Evolutionary conservation across 2,797 vertebrate species (phyloP).

Genomic region (Vireo griseus): DNA sequence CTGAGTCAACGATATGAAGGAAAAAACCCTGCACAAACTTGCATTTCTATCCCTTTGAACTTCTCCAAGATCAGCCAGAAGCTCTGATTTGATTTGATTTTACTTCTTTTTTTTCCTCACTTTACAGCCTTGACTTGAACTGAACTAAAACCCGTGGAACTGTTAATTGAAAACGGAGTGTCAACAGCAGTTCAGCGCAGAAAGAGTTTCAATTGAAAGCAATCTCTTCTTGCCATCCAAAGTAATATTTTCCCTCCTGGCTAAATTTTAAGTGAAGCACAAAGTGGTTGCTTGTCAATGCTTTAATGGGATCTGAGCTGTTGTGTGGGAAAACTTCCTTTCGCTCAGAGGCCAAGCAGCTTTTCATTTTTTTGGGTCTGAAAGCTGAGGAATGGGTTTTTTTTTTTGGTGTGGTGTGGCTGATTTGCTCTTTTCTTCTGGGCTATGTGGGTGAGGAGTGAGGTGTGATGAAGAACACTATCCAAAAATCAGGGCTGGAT

Average conservation of each 20-base stretch:
- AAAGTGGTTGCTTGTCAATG: slow-evolving; percentile 39
- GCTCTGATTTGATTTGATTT: neutral
- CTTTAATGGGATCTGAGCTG: slow-evolving; percentile 41
- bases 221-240: neutral
- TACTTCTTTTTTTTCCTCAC: neutral
- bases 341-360: neutral
- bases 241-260: slow-evolving; percentile 44
- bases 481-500: neutral
- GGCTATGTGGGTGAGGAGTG: neutral
- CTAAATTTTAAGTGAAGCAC: slow-evolving; percentile 53
- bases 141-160: slow-evolving; percentile 15
- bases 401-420: neutral
- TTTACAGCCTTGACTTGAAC: neutral
- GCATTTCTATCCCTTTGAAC: neutral
- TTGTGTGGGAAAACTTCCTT: slow-evolving; percentile 47
- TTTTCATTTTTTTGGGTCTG: neutral
- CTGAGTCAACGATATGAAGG: neutral
- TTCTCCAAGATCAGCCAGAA: neutral
- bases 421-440: neutral
- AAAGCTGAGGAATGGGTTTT: neutral
- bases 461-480: neutral
- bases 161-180: slow-evolving; percentile 38
- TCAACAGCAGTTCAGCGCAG: neutral
- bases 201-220: slow-evolving; percentile 38
- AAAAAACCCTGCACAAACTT: neutral